Conservation (phyloP, 1,140 invertebrate species). For the Trichoplusia ni region DNA sequence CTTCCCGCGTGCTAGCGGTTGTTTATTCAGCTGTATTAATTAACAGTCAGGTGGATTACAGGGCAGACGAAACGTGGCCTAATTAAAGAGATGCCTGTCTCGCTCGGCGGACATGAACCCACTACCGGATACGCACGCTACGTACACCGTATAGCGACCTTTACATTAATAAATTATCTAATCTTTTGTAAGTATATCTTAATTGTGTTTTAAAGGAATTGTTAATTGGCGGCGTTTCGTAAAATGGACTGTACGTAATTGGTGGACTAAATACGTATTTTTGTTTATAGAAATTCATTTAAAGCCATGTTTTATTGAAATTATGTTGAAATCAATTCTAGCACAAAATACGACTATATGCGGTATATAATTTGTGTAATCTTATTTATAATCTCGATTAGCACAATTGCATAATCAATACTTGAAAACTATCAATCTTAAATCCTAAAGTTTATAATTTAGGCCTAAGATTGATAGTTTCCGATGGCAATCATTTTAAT, state of each 20-base stretch:
- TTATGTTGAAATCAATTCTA: too few relatives aligned
- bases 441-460: not conserved
- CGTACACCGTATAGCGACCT: not conserved
- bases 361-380: too few relatives aligned
- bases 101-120: constrained; percentile 24
- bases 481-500: constrained; percentile 12
- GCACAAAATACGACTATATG: too few relatives aligned
- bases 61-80: constrained; percentile 60
- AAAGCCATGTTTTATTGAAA: too few relatives aligned
- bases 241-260: not conserved
- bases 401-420: too few relatives aligned
- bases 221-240: not conserved
- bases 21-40: constrained; percentile 72
- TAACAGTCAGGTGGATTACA: constrained; percentile 69
- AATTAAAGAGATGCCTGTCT: constrained; percentile 58
- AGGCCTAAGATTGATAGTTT: not conserved
- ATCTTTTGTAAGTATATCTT: not conserved
- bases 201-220: not conserved
- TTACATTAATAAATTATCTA: constrained; percentile 19
- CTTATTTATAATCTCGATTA: too few relatives aligned
- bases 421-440: not conserved
- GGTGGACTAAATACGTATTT: too few relatives aligned
- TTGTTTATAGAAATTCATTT: too few relatives aligned
- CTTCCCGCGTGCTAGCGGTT: constrained; percentile 48
- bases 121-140: constrained; percentile 9